Evolutionary conservation across 2,113 vertebrate genomes (phyloP), one percentile per base, ranked within the genome.

Genomic region (Takifugu flavidus): DNA sequence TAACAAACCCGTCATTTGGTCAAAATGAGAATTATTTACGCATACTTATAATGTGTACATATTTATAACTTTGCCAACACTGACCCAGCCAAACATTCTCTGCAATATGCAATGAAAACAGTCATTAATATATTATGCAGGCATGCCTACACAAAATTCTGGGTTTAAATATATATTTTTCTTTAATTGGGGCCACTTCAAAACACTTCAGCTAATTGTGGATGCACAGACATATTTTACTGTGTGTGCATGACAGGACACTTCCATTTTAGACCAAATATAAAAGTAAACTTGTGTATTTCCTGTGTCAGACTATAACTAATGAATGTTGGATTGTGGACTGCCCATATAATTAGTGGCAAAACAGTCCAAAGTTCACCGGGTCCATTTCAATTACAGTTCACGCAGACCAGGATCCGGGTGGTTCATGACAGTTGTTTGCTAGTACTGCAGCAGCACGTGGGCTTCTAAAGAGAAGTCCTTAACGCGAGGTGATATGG

Each of bases 1-100:
- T 82, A 75, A 88, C 79, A 74, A 78, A 65, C 50, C 34, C 64
- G 57, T 64, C 63, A 79, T 75, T 88, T 67, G 67, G 59, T 75
- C 79, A 78, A 69, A 83, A 58, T 10, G 53, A 52, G 31, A 52
- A 25, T 53, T 29, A 53, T 26, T 42, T 42, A 39, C 6, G 2
- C 28, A 62, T 25, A 63, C 13, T 57, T 63, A 31, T 13, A 43
- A 60, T 15, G 31, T 56, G 14, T 52, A 62, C 15, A 70, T 20
- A 58, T 52, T 49, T 56, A 13, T 3, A 3, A 64, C 55, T 53
- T 53, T 13, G 63, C 34, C 62, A 58, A 50, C 29, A 63, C 46
- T 39, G 13, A 66, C n/a, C 2, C 8, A 42, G 12, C 62, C 29
- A 72, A 31, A 28, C 62, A 72, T 43, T 14, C 15, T 25, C 62